Percentiles rank a stretch among this genome's conserved stretches.
These are phyloP conservation scores for Thymelicus acteon DNA, from an alignment of 2,888 invertebrate species.

Conservation along the genomic window DNA sequence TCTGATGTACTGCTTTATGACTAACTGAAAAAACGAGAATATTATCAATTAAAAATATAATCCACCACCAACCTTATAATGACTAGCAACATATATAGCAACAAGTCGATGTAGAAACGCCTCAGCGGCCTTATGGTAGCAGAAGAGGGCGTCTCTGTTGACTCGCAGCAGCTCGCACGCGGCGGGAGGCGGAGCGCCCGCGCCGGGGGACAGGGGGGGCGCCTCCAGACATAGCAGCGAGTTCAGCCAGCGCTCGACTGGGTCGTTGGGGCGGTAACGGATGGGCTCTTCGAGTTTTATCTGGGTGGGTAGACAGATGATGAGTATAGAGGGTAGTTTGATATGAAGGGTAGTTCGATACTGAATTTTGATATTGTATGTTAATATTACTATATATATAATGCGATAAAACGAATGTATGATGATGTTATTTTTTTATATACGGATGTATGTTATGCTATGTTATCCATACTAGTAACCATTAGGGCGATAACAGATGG, in stretches of 20 bases:
- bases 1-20: too few relatives aligned
- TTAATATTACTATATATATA: too few relatives aligned
- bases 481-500: too few relatives aligned
- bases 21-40: too few relatives aligned
- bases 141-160: constrained; percentile 96
- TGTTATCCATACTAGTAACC: too few relatives aligned
- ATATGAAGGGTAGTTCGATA: too few relatives aligned
- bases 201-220: constrained; percentile 87
- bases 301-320: constrained; percentile 58
- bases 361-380: too few relatives aligned
- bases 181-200: constrained; percentile 95
- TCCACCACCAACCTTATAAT: constrained; percentile 89
- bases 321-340: too few relatives aligned
- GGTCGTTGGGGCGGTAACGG: constrained; percentile 94
- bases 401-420: too few relatives aligned
- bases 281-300: constrained; percentile 97
- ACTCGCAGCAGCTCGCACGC: constrained; percentile 95
- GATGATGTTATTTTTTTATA: too few relatives aligned
- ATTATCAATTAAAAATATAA: too few relatives aligned
- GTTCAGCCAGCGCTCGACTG: constrained; percentile 96
- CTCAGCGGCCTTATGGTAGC: constrained; percentile 97
- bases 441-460: too few relatives aligned
- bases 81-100: constrained; percentile 97
- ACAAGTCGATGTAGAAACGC: constrained; percentile 96
- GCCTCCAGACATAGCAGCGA: constrained; percentile 96